A percentile compares a stretch with the other conserved stretches of the same genome.
Conservation (phyloP, 92 coral and sea anemone species). For the Umimayanthus kanabou region DNA sequence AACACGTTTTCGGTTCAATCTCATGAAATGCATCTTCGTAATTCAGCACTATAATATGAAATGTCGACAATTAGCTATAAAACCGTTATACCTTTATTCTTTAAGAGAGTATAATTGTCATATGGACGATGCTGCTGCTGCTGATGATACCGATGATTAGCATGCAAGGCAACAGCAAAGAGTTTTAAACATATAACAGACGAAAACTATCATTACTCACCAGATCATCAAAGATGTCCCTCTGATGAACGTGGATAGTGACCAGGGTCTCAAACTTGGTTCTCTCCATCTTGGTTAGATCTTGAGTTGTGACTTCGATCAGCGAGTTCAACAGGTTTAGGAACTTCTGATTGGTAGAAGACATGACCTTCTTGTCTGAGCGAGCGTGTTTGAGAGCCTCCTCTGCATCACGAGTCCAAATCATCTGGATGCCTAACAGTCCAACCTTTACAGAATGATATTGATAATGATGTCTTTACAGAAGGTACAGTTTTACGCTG, state of each 20-base stretch:
- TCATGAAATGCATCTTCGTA: no score
- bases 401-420: slow-evolving; percentile 93
- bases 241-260: slow-evolving; percentile 91
- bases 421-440: slow-evolving; percentile 87
- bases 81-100: no score
- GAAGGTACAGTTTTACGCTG: background rate
- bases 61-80: no score
- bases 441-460: slow-evolving; percentile 65
- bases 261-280: slow-evolving; percentile 92
- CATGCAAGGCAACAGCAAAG: no score
- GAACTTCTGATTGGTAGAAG: slow-evolving; percentile 90
- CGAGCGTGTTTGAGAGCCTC: slow-evolving; percentile 90
- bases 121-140: no score
- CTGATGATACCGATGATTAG: no score
- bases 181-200: no score
- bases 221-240: slow-evolving; percentile 88
- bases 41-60: no score
- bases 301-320: slow-evolving; percentile 89
- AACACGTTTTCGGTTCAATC: no score
- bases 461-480: no score
- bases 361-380: slow-evolving; percentile 85
- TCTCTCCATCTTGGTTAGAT: slow-evolving; percentile 90
- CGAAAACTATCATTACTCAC: slow-evolving; percentile 39
- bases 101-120: no score
- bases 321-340: slow-evolving; percentile 80